Percentiles rank a stretch among this genome's conserved stretches.
Conservation (phyloP, 2,113 vertebrate genomes). For the Gavialis gangeticus region DNA sequence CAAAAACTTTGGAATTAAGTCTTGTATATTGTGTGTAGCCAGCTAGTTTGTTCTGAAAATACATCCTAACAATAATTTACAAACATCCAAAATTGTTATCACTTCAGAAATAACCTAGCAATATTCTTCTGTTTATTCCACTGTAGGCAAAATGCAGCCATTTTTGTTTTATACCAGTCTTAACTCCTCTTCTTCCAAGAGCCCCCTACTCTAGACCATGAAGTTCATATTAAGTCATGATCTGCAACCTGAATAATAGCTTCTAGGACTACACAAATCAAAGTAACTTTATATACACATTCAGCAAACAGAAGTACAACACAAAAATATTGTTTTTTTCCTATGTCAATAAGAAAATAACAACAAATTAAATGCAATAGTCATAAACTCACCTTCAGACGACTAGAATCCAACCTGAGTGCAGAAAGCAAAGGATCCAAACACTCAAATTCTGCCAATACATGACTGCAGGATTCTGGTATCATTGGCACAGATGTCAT, state of each 20-base stretch:
- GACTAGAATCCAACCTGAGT: conserved; percentile 92
- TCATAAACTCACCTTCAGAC: conserved; percentile 87
- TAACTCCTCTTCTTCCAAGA: neutral
- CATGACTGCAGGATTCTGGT: conserved; percentile 87
- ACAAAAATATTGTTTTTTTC: neutral
- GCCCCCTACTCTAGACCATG: neutral
- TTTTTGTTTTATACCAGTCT: neutral
- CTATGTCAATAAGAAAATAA: neutral
- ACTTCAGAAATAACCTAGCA: neutral
- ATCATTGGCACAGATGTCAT: conserved; percentile 84
- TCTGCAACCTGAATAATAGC: neutral
- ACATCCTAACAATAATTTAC: neutral
- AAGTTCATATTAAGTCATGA: neutral
- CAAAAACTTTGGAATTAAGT: neutral
- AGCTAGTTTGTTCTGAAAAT: neutral
- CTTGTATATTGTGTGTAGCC: neutral
- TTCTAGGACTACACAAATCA: neutral
- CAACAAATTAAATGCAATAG: neutral
- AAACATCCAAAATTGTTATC: neutral
- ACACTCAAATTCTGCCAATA: conserved; percentile 92
- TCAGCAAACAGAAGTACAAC: neutral
- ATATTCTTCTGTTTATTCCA: neutral
- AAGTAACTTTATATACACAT: neutral
- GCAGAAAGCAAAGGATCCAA: conserved; percentile 92
- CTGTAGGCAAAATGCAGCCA: neutral